Percentiles rank a stretch among this genome's conserved stretches.
These are phyloP conservation scores for Danaus chrysippus DNA, from an alignment of 2,888 invertebrate genomes.

Conservation along the genomic window DNA sequence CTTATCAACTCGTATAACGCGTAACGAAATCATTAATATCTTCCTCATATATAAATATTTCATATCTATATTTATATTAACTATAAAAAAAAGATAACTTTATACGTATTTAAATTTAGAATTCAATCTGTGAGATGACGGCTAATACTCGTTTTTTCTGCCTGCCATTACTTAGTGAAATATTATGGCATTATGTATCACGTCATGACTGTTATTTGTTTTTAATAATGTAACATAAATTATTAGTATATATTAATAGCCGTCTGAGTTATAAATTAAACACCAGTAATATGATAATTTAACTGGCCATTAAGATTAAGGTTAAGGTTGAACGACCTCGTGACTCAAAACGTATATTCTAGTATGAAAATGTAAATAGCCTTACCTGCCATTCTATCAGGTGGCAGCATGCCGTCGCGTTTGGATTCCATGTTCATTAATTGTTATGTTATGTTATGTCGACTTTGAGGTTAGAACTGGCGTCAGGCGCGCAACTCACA, in stretches of 20 bases:
- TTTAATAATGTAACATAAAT: background rate
- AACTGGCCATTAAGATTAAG: slow-evolving; percentile 29
- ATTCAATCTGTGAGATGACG: too few relatives aligned
- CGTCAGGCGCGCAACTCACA: slow-evolving; percentile 49
- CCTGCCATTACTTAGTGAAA: too few relatives aligned
- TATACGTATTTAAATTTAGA: too few relatives aligned
- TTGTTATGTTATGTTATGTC: slow-evolving; percentile 16
- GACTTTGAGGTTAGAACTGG: slow-evolving; percentile 56
- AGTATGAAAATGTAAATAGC: slow-evolving; percentile 20
- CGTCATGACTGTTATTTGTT: too few relatives aligned
- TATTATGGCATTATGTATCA: too few relatives aligned
- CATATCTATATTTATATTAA: too few relatives aligned
- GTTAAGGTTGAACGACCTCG: slow-evolving; percentile 49
- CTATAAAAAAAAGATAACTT: too few relatives aligned
- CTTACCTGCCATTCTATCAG: slow-evolving; percentile 58
- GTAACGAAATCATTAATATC: too few relatives aligned
- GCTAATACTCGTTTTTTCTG: too few relatives aligned
- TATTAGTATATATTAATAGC: slow-evolving; percentile 4
- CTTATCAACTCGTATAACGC: slow-evolving; percentile 39
- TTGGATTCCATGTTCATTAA: slow-evolving; percentile 49
- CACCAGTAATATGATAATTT: slow-evolving; percentile 7
- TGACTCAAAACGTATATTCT: slow-evolving; percentile 10
- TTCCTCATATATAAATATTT: too few relatives aligned
- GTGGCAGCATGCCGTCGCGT: slow-evolving; percentile 42
- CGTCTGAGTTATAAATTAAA: slow-evolving; percentile 6